Evolutionary conservation across 1,140 invertebrate species (phyloP).

Genomic region (Cyclargus thomasi): DNA sequence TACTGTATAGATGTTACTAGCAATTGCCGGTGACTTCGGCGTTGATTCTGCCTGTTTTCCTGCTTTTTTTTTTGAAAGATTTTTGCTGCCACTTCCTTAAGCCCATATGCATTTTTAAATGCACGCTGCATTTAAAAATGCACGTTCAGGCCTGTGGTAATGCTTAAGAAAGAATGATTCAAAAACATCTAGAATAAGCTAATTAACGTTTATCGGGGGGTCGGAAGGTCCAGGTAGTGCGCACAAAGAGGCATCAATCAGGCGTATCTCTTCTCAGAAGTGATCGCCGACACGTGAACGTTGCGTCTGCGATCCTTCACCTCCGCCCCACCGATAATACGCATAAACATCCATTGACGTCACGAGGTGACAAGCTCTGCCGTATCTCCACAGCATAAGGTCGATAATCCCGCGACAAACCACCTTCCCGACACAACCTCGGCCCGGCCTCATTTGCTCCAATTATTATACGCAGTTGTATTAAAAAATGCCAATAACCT

Average conservation of each 20-base stretch:
- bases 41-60: too few species aligned
- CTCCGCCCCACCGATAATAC: slow-evolving; percentile 47
- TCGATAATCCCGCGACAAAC: slow-evolving; percentile 21
- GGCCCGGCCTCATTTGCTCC: slow-evolving; percentile 43
- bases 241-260: slow-evolving; percentile 62
- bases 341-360: slow-evolving; percentile 63
- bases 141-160: too few species aligned
- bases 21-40: too few species aligned
- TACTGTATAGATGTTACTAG: too few species aligned
- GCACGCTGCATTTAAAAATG: too few species aligned
- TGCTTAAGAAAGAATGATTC: too few species aligned
- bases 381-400: slow-evolving; percentile 30
- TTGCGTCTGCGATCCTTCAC: slow-evolving; percentile 59
- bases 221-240: slow-evolving; percentile 23
- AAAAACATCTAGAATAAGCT: not conserved
- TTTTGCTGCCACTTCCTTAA: too few species aligned
- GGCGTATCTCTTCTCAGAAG: slow-evolving; percentile 47
- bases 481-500: slow-evolving; percentile 45
- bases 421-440: slow-evolving; percentile 40
- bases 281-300: slow-evolving; percentile 45
- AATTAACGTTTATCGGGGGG: slow-evolving; percentile 4
- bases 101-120: too few species aligned
- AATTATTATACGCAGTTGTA: slow-evolving; percentile 43
- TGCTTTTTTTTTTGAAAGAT: too few species aligned
- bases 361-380: slow-evolving; percentile 34